These are phyloP conservation scores for Hylia prasina DNA, from an alignment of 2,113 vertebrate species.

Conservation along the genomic window DNA sequence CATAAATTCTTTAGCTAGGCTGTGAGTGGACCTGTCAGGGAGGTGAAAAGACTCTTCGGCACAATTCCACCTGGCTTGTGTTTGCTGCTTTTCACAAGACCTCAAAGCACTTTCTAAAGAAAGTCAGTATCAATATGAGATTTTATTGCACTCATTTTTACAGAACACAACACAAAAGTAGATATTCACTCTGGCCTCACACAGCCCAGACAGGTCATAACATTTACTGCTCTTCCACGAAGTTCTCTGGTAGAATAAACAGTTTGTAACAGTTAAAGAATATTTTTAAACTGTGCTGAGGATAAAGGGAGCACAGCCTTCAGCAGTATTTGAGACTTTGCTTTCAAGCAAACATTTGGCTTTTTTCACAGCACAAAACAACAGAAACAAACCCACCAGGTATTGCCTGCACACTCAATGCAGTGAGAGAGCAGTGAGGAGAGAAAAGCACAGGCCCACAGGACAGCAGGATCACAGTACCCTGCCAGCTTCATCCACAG, in stretches of 20 bases:
- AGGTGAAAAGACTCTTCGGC: neutral
- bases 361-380: neutral
- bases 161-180: neutral
- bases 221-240: neutral
- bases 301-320: neutral
- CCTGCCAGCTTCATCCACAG: neutral
- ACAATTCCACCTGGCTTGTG: neutral
- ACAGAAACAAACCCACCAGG: neutral
- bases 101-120: neutral
- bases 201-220: neutral
- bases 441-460: neutral
- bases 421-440: neutral
- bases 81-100: neutral
- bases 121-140: neutral
- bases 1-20: neutral
- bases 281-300: neutral
- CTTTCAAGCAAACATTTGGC: neutral
- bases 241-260: neutral
- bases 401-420: accelerated
- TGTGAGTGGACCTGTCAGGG: neutral
- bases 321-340: neutral
- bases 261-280: neutral
- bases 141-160: neutral
- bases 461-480: neutral
- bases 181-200: neutral